Percentiles rank a stretch among this genome's conserved stretches.
Conservation (phyloP, 1,140 invertebrate species). For the Meloidogyne floridensis region DNA sequence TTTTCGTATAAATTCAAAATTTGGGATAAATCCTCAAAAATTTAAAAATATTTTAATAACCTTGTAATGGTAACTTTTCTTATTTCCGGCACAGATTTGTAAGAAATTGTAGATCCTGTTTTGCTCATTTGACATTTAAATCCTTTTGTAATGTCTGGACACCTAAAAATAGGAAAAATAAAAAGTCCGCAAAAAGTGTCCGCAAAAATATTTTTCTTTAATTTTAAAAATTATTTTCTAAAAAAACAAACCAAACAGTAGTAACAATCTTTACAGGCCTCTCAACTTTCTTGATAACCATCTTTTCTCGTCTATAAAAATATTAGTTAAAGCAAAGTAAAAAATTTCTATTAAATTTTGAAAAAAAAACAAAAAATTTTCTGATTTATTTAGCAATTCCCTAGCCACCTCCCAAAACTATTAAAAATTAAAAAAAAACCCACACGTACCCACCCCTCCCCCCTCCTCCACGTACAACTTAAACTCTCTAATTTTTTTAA, state of each 20-base stretch:
- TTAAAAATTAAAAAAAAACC: too few relatives aligned
- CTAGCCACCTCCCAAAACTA: too few relatives aligned
- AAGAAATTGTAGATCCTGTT: conserved; percentile 59
- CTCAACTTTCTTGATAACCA: conserved; percentile 51
- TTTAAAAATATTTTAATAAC: not conserved
- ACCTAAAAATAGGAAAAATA: not conserved
- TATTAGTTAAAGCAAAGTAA: conserved; percentile 14
- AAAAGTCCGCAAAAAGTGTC: too few relatives aligned
- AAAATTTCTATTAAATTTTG: conserved; percentile 12
- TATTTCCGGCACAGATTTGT: conserved; percentile 70
- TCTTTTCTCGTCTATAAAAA: conserved; percentile 43
- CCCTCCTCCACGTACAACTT: too few relatives aligned
- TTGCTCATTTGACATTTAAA: conserved; percentile 59
- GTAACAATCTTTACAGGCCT: conserved; percentile 49
- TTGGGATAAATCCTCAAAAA: too few relatives aligned
- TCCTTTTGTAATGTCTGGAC: conserved; percentile 51
- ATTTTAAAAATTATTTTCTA: not conserved
- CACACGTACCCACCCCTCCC: too few relatives aligned
- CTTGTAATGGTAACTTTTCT: conserved; percentile 78
- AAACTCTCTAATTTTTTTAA: not conserved
- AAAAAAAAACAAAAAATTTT: too few relatives aligned
- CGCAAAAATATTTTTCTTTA: not conserved
- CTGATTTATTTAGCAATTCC: too few relatives aligned
- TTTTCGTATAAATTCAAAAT: too few relatives aligned
- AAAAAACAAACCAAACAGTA: conserved; percentile 27